phyloP scores from a whole-genome alignment of 2,797 vertebrate species.

The Urophycis tenuis region DNA sequence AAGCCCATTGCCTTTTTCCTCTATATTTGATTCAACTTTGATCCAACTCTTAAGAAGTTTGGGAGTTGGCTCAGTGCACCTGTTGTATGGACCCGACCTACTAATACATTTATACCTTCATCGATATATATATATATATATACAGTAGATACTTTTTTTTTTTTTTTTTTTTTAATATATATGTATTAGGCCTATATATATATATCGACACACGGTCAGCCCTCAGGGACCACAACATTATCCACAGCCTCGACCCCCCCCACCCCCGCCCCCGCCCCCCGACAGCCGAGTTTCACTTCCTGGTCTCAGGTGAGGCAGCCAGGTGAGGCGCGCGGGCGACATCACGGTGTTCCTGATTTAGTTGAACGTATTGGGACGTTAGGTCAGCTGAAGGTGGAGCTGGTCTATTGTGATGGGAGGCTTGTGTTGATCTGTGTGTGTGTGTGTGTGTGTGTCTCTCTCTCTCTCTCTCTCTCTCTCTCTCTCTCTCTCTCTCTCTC shows the following conservation, averaged over 20 bases:
- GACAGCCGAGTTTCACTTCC: constrained; percentile 56
- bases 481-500: background rate
- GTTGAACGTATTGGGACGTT: background rate
- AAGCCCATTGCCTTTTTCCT: background rate
- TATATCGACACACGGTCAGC: too few relatives aligned
- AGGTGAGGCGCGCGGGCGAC: constrained; percentile 40
- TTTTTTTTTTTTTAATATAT: too few relatives aligned
- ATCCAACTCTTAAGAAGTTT: background rate
- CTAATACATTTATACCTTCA: too few relatives aligned
- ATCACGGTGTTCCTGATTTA: constrained; percentile 10
- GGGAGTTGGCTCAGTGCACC: constrained; percentile 41
- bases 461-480: too few relatives aligned
- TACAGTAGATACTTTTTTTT: too few relatives aligned
- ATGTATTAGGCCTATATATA: too few relatives aligned
- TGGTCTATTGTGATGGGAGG: background rate
- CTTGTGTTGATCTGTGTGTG: too few relatives aligned
- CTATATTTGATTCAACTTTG: background rate
- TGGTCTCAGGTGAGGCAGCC: constrained; percentile 48
- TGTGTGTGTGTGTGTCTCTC: too few relatives aligned
- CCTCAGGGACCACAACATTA: too few relatives aligned
- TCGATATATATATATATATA: background rate
- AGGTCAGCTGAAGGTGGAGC: background rate
- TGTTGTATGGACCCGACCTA: constrained; percentile 21
- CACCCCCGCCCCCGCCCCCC: background rate
- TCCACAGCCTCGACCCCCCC: too few relatives aligned